phyloP scores from a whole-genome alignment of 2,113 vertebrate genomes.

The Myrmecophaga tridactyla region DNA sequence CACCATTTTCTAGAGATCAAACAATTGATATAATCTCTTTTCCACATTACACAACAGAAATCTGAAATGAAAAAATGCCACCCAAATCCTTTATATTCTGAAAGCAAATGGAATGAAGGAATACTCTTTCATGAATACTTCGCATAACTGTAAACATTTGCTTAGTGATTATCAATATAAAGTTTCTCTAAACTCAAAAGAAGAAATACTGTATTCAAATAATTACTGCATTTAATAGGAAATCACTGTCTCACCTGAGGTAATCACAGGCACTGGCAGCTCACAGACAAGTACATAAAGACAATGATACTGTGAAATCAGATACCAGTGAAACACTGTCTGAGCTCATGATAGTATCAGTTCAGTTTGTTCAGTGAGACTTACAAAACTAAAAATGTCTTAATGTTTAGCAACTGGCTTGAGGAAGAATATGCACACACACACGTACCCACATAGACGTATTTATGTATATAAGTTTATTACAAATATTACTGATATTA shows the following conservation, averaged over 20 bases:
- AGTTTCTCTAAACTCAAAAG: not conserved
- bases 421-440: not conserved
- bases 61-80: not conserved
- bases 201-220: not conserved
- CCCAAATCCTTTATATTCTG: not conserved
- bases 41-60: not conserved
- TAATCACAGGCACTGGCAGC: accelerated
- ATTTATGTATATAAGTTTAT: not conserved
- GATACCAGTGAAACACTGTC: not conserved
- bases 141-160: not conserved
- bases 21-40: not conserved
- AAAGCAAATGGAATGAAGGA: not conserved
- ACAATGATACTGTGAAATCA: not conserved
- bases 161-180: not conserved
- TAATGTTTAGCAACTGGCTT: not conserved
- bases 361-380: not conserved
- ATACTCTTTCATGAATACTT: not conserved
- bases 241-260: not conserved
- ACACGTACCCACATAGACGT: not conserved
- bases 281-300: not conserved
- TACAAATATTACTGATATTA: not conserved
- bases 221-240: not conserved
- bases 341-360: not conserved
- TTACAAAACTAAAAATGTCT: not conserved
- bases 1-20: not conserved